Conservation (phyloP, 2,797 vertebrate genomes). For the Pteronotus mesoamericanus region DNA sequence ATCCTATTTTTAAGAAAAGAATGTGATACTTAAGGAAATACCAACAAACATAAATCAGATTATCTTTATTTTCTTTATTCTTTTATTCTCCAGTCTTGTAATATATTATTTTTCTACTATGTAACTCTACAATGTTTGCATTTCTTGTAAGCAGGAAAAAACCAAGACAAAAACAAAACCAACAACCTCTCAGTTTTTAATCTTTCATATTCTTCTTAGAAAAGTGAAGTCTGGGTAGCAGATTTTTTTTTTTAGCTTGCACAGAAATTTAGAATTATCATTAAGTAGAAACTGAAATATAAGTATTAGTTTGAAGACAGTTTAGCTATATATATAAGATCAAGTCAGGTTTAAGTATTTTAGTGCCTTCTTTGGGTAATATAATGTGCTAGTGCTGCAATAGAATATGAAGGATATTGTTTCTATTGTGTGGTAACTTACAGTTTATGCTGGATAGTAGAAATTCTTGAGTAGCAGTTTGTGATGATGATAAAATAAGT, state of each 20-base stretch:
- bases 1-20: slow-evolving; percentile 7
- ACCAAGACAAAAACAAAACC: background rate
- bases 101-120: slow-evolving; percentile 1
- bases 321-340: background rate
- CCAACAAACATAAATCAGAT: slow-evolving; percentile 22
- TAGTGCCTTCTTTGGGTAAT: background rate
- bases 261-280: background rate
- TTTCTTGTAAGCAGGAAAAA: slow-evolving; percentile 17
- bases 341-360: background rate
- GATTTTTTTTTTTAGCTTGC: slow-evolving; percentile 35
- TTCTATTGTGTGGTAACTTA: background rate
- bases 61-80: background rate
- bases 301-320: background rate
- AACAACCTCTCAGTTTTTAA: background rate
- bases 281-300: slow-evolving; percentile 2
- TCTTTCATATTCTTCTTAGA: background rate
- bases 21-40: slow-evolving; percentile 10
- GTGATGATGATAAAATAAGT: background rate
- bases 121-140: background rate
- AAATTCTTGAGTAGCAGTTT: slow-evolving; percentile 20
- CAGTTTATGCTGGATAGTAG: background rate
- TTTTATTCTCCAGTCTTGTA: slow-evolving; percentile 14
- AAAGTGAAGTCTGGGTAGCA: slow-evolving; percentile 2
- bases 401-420: background rate
- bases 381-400: background rate